Conservation (phyloP, 2,113 vertebrate species). For the Hystrix brachyura region DNA sequence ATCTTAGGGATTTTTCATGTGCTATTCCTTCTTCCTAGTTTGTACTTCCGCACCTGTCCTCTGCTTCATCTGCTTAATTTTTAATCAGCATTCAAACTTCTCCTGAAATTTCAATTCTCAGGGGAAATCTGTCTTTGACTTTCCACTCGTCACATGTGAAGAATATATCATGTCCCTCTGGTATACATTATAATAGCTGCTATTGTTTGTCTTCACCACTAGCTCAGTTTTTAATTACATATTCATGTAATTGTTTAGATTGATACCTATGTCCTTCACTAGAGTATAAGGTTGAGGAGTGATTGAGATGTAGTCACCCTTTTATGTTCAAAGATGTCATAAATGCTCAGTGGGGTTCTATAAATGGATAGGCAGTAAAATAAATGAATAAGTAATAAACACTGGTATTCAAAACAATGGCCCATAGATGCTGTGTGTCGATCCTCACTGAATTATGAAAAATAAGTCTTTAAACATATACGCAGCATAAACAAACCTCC, state of each 20-base stretch:
- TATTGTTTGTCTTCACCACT: neutral
- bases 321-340: neutral
- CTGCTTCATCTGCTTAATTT: neutral
- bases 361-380: neutral
- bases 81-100: neutral
- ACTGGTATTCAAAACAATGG: neutral
- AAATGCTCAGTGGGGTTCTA: neutral
- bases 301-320: neutral
- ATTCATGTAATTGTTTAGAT: neutral
- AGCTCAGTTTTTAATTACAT: neutral
- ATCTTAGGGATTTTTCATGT: neutral
- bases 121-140: neutral
- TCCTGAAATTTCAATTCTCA: neutral
- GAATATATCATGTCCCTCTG: neutral
- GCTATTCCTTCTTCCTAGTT: neutral
- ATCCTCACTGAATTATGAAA: neutral
- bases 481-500: neutral
- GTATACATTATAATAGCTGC: neutral
- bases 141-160: neutral
- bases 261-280: neutral
- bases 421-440: neutral
- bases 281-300: neutral
- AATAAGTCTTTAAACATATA: neutral
- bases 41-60: neutral
- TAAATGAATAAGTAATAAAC: neutral